Base-by-base conservation (phyloP, 92 coral and sea anemone species). In the Ricordea florida region DNA sequence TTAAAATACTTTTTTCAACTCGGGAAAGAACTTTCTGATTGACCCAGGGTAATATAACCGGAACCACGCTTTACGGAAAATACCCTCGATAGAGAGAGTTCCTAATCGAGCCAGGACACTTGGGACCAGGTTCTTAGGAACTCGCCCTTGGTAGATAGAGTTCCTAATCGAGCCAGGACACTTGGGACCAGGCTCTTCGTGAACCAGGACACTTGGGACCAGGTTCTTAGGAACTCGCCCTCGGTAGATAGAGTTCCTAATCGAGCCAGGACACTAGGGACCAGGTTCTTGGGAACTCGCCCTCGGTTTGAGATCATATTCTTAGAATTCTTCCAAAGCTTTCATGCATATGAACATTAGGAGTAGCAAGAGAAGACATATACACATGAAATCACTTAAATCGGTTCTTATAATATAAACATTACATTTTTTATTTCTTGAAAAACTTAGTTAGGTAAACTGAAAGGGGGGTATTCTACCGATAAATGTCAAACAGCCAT, bases 361-460 rank as follows among this genome's bases (percentile, higher is more conserved):
- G 58, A 51, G 58, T 51, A 51, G 58, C 58, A 51, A 51, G 58
- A n/a, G n/a, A 51, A 51, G 34, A 51, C 20, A 51, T 50, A 1
- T 18, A 50, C 58, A 9, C 10, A 50, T 51, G 4, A 51, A 51
- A 51, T 51, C 58, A 51, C 20, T 51, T 0, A 51, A 20, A 29
- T 51, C 58, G 13, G 58, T 51, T 6, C 58, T 24, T 51, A 6
- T 14, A 51, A 51, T 33, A 51, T 51, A 51, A 51, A 51, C 10
- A 51, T 14, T 51, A 7, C 58, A 51, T 51, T 51, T 51, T 29
- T 51, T 51, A 11, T 22, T 0, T 20, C 27, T 33, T 51, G 22
- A 33, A 51, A 51, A 29, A 51, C 33, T 51, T 51, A 24, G 34
- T 51, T 51, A 10, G 58, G 26, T 51, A 51, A 51, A n/a, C n/a